phyloP scores from a whole-genome alignment of 2,113 vertebrate species.

The Tetraodon nigroviridis region DNA sequence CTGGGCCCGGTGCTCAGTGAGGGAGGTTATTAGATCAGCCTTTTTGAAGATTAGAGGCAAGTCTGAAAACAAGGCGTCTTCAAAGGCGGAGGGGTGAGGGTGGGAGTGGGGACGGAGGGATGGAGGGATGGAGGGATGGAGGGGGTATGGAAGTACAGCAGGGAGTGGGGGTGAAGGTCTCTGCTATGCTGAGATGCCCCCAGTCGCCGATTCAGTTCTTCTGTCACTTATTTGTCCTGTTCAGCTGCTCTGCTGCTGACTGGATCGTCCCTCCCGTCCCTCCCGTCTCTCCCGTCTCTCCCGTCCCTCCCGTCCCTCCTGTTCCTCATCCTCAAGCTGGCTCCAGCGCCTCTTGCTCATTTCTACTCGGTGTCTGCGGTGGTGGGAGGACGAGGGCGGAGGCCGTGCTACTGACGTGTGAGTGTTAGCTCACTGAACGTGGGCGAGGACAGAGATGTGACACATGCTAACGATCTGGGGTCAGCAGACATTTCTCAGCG shows the following conservation, averaged over 20 bases:
- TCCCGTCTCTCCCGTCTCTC: slow-evolving; percentile 30
- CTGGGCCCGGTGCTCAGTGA: slow-evolving; percentile 2
- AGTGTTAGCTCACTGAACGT: not conserved
- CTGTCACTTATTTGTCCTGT: slow-evolving; percentile 67
- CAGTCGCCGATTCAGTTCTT: slow-evolving; percentile 60
- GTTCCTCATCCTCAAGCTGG: slow-evolving; percentile 49
- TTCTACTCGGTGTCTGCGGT: slow-evolving; percentile 19
- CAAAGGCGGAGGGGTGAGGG: slow-evolving; percentile 44
- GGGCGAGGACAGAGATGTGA: no score
- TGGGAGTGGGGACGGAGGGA: slow-evolving; percentile 5
- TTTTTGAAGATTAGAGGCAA: slow-evolving; percentile 61
- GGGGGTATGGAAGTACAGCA: slow-evolving; percentile 29
- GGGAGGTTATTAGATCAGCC: slow-evolving; percentile 57
- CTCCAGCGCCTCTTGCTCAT: slow-evolving; percentile 21
- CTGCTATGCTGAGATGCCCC: slow-evolving; percentile 62
- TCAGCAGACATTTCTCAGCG: no score
- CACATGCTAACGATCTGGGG: no score
- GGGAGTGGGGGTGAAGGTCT: slow-evolving; percentile 3
- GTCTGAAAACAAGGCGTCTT: slow-evolving; percentile 67
- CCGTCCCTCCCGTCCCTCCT: slow-evolving; percentile 36
- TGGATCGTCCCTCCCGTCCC: slow-evolving; percentile 26
- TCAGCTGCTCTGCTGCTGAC: slow-evolving; percentile 47
- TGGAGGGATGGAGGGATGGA: slow-evolving; percentile 14
- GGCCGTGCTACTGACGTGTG: slow-evolving; percentile 4
- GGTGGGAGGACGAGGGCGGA: slow-evolving; percentile 13